phyloP scores from a whole-genome alignment of 2,888 invertebrate species.

The Andrena flavipes region DNA sequence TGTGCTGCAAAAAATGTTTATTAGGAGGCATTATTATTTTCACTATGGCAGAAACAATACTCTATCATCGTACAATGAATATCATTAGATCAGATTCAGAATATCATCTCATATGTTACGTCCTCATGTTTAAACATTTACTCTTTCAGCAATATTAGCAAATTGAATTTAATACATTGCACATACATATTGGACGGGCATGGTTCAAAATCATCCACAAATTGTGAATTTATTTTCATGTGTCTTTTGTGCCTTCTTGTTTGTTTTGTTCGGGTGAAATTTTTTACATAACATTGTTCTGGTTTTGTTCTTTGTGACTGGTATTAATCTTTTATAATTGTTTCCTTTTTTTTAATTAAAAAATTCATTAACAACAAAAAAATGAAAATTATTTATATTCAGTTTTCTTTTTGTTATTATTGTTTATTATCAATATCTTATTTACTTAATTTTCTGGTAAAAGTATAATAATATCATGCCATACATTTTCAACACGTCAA shows the following conservation, averaged over 20 bases:
- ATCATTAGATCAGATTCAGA: slow-evolving; percentile 14
- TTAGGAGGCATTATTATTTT: slow-evolving; percentile 41
- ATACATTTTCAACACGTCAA: background rate
- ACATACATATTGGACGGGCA: slow-evolving; percentile 42
- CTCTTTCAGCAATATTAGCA: slow-evolving; percentile 38
- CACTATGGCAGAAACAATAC: background rate
- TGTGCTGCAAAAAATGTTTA: slow-evolving; percentile 44
- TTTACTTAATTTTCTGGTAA: background rate
- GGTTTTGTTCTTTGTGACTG: slow-evolving; percentile 30
- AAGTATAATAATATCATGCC: background rate
- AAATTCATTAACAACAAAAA: background rate
- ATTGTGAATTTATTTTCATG: slow-evolving; percentile 28
- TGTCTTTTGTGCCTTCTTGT: slow-evolving; percentile 33
- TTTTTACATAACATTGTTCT: slow-evolving; percentile 30
- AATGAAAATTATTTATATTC: slow-evolving; percentile 9
- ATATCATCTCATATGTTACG: slow-evolving; percentile 34
- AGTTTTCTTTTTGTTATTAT: background rate
- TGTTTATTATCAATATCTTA: background rate
- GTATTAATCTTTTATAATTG: slow-evolving; percentile 41
- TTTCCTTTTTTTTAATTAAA: slow-evolving; percentile 7
- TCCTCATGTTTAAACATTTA: slow-evolving; percentile 29
- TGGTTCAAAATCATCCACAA: slow-evolving; percentile 50
- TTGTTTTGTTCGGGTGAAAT: slow-evolving; percentile 22
- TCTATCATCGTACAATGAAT: slow-evolving; percentile 9
- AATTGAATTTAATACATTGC: slow-evolving; percentile 32